These are phyloP conservation scores for Brenthis ino DNA, from an alignment of 2,888 invertebrate genomes.

Conservation along the genomic window DNA sequence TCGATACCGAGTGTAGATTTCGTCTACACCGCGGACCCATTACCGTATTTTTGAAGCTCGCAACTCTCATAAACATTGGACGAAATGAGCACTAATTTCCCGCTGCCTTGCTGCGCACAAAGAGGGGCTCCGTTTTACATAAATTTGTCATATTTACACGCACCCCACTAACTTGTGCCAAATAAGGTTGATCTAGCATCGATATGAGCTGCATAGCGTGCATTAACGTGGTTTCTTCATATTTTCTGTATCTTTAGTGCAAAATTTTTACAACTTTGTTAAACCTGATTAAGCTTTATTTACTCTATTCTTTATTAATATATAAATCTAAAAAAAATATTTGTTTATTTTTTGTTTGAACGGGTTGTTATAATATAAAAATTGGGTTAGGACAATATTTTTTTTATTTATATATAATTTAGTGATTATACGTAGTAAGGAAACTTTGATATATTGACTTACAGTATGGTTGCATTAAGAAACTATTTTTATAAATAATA, in stretches of 20 bases:
- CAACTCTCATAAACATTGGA: conserved; percentile 71
- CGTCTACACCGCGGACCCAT: conserved; percentile 48
- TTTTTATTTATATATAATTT: too few relatives aligned
- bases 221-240: neutral
- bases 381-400: too few relatives aligned
- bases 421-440: too few relatives aligned
- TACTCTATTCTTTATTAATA: too few relatives aligned
- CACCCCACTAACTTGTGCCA: conserved; percentile 57
- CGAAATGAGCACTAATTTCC: conserved; percentile 76
- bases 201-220: conserved; percentile 5
- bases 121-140: conserved; percentile 66
- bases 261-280: neutral
- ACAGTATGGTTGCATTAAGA: too few relatives aligned
- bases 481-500: too few relatives aligned
- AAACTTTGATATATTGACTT: too few relatives aligned
- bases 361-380: too few relatives aligned
- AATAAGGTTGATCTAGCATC: conserved; percentile 42
- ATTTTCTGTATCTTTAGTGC: neutral
- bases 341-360: too few relatives aligned
- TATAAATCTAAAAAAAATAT: too few relatives aligned
- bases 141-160: conserved; percentile 81
- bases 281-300: too few relatives aligned
- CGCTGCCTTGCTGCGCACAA: conserved; percentile 56
- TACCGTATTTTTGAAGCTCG: conserved; percentile 70
- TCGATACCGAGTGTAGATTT: conserved; percentile 54